A percentile compares a stretch with the other conserved stretches of the same genome.
phyloP scores from a whole-genome alignment of 2,113 vertebrate genomes.

The Eurypyga helias region DNA sequence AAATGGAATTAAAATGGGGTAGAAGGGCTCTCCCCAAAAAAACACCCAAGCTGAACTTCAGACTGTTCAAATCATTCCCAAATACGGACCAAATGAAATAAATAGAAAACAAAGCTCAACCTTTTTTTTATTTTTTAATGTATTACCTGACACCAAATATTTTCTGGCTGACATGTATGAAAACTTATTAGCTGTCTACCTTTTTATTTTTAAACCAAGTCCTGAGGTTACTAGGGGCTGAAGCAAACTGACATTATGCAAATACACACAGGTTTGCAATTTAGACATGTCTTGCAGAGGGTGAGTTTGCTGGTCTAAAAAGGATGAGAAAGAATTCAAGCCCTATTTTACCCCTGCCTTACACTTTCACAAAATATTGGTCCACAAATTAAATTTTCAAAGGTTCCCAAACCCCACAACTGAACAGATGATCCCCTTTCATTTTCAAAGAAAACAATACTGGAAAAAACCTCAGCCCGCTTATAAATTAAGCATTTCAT shows the following conservation, averaged over 20 bases:
- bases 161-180: conserved; percentile 74
- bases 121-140: conserved; percentile 55
- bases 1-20: conserved; percentile 72
- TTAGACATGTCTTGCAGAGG: conserved; percentile 77
- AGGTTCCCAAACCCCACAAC: conserved; percentile 78
- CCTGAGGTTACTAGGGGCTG: conserved; percentile 82
- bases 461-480: conserved; percentile 85
- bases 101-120: conserved; percentile 77
- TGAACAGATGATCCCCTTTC: conserved; percentile 85
- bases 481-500: conserved; percentile 90
- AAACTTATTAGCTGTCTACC: conserved; percentile 80
- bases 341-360: conserved; percentile 80
- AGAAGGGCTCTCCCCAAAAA: conserved; percentile 77
- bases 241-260: conserved; percentile 76
- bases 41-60: conserved; percentile 77
- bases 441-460: conserved; percentile 84
- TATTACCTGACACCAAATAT: conserved; percentile 79
- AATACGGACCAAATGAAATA: conserved; percentile 77
- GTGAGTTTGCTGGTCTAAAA: conserved; percentile 80
- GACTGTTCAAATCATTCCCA: conserved; percentile 79
- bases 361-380: conserved; percentile 87
- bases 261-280: conserved; percentile 72
- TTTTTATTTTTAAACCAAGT: conserved; percentile 77
- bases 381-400: conserved; percentile 89
- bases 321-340: conserved; percentile 78